These are phyloP conservation scores for Euphysa ruthae DNA, from an alignment of 30 jellyfish, hydroid and myxozoan species.

Conservation along the genomic window DNA sequence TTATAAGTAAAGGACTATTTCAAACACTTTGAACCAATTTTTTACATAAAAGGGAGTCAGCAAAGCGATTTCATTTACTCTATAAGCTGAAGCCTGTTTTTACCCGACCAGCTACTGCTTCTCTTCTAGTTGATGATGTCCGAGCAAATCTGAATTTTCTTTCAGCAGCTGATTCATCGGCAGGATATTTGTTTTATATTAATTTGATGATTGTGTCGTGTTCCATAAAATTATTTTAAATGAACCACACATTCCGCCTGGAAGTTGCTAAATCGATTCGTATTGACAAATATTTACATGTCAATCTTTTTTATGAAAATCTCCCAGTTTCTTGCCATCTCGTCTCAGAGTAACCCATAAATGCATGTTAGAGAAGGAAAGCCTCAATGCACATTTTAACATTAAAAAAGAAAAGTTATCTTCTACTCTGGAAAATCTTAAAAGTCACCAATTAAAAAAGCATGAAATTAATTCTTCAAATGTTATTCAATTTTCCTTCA, in stretches of 20 bases:
- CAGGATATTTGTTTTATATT: too few species aligned
- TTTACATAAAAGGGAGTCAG: neutral
- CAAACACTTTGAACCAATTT: neutral
- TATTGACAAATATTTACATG: neutral
- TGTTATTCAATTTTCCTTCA: neutral
- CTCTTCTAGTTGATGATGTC: neutral
- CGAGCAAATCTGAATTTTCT: neutral
- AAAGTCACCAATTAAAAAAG: constrained; percentile 3
- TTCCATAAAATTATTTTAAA: neutral
- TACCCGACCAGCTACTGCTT: neutral
- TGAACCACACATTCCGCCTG: neutral
- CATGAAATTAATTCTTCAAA: neutral
- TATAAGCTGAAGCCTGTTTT: constrained; percentile 1
- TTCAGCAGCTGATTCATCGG: neutral
- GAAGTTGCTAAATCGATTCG: neutral
- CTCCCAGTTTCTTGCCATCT: constrained; percentile 7
- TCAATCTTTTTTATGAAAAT: neutral
- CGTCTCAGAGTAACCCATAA: neutral
- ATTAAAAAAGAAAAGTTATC: neutral
- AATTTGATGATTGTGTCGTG: constrained; percentile 1
- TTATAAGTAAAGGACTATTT: neutral
- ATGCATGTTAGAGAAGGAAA: neutral
- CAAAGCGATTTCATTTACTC: neutral
- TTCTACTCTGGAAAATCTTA: neutral
- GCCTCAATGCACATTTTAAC: neutral